Conservation (phyloP, 2,113 vertebrate species). For the Lagopus leucura region DNA sequence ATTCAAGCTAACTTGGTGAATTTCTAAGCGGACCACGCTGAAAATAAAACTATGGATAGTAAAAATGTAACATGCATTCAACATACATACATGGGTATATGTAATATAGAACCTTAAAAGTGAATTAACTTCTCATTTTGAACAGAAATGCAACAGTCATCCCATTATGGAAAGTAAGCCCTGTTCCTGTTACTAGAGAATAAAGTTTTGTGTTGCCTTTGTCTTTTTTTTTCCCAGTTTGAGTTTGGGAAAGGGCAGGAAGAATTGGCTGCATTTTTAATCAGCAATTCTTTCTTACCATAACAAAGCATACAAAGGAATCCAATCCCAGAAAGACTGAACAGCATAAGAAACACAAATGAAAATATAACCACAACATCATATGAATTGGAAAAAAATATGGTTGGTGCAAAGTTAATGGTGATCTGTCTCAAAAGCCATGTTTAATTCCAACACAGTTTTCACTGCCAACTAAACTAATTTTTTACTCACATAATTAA, state of each 20-base stretch:
- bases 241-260: background rate
- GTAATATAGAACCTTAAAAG: background rate
- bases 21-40: background rate
- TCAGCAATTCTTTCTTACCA: background rate
- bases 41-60: background rate
- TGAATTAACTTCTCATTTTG: background rate
- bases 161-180: background rate
- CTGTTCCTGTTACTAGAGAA: background rate
- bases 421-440: background rate
- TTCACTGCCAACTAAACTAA: background rate
- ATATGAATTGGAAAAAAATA: background rate
- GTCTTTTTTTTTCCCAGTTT: background rate
- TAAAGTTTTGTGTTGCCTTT: background rate
- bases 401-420: background rate
- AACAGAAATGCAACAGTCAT: background rate
- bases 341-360: accelerated
- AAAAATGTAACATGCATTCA: background rate
- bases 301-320: background rate
- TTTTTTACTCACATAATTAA: background rate
- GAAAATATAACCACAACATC: background rate
- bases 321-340: background rate
- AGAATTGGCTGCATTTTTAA: background rate
- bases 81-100: accelerated
- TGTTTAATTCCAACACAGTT: background rate
- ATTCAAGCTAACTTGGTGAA: background rate